Evolutionary conservation across 1,140 invertebrate species (phyloP).

Genomic region (Caerostris extrusa): DNA sequence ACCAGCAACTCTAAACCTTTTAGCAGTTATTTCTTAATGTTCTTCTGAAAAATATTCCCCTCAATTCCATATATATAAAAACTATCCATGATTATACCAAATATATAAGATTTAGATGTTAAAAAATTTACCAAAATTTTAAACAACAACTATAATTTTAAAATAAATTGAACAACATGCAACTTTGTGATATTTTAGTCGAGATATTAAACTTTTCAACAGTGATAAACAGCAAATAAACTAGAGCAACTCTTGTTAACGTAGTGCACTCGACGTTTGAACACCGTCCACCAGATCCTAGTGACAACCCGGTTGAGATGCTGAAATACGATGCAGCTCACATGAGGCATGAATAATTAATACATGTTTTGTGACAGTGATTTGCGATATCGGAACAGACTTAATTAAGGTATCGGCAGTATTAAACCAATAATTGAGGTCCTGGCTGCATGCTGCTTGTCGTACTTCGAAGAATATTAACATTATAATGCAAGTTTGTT

Average conservation of each 20-base stretch:
- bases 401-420: constrained; percentile 22
- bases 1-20: no score
- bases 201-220: no score
- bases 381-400: neutral
- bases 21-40: no score
- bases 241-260: neutral
- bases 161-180: no score
- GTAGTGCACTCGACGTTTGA: neutral
- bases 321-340: constrained; percentile 14
- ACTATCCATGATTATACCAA: no score
- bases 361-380: constrained; percentile 21
- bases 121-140: no score
- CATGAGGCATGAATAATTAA: constrained; percentile 4
- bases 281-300: neutral
- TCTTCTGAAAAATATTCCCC: no score
- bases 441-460: neutral
- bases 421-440: neutral
- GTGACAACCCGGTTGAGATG: neutral
- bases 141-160: no score
- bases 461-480: neutral
- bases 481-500: neutral
- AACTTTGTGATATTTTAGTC: no score
- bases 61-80: no score
- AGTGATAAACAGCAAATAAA: no score
- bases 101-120: no score